phyloP scores from a whole-genome alignment of 2,113 vertebrate genomes.

The Tinamus guttatus region DNA sequence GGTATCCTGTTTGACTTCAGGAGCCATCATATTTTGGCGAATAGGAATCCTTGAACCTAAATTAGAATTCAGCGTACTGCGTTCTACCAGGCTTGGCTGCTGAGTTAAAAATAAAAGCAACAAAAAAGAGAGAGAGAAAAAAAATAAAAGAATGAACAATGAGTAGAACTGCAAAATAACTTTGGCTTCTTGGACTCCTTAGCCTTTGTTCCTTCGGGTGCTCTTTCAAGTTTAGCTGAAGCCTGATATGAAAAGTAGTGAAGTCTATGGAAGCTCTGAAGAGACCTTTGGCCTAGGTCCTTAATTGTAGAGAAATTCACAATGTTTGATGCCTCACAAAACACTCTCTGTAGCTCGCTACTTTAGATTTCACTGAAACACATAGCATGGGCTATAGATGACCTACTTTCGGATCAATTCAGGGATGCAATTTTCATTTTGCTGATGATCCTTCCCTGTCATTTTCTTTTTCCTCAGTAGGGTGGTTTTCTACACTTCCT shows the following conservation, averaged over 20 bases:
- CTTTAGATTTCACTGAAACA: neutral
- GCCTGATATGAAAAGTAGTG: neutral
- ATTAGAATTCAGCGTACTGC: neutral
- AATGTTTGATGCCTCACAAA: neutral
- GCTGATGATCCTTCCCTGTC: neutral
- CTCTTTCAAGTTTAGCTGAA: neutral
- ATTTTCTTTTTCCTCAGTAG: neutral
- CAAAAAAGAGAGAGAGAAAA: too few relatives aligned
- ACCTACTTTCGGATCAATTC: neutral
- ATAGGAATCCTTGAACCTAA: neutral
- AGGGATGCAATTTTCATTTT: neutral
- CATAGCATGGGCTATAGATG: neutral
- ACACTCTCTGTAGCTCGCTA: neutral
- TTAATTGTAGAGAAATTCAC: neutral
- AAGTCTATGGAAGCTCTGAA: neutral
- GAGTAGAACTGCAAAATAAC: neutral
- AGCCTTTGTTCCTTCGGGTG: neutral
- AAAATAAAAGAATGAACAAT: neutral
- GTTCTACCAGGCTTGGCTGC: neutral
- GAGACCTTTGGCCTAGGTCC: neutral
- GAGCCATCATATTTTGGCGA: neutral
- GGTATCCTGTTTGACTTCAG: neutral
- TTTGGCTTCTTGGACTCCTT: neutral
- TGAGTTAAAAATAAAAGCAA: neutral
- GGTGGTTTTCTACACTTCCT: neutral